Conservation (phyloP, 2,888 invertebrate species). For the Ceramica pisi region DNA sequence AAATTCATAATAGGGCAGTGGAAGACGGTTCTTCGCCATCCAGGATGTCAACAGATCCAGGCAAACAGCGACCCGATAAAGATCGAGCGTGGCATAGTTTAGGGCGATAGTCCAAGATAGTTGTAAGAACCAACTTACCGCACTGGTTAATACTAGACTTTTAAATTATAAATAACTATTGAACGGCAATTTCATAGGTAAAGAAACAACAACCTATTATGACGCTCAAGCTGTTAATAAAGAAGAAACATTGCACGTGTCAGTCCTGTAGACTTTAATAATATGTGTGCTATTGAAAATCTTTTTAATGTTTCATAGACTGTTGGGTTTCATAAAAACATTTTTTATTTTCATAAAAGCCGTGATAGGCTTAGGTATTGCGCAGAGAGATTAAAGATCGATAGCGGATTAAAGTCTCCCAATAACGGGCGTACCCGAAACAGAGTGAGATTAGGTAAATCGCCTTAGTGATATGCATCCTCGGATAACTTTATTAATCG, state of each 20-base stretch:
- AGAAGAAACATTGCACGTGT: background rate
- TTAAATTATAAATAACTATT: too few species aligned
- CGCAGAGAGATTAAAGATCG: conserved; percentile 71
- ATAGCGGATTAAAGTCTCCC: conserved; percentile 76
- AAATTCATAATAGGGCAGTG: too few species aligned
- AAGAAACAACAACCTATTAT: too few species aligned
- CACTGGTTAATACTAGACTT: too few species aligned
- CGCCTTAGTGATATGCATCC: conserved; percentile 76
- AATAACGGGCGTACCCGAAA: conserved; percentile 72
- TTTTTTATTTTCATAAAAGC: conserved; percentile 36
- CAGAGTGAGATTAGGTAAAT: conserved; percentile 80
- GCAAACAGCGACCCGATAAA: too few species aligned
- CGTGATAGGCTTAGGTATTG: conserved; percentile 57
- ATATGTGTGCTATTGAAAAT: background rate
- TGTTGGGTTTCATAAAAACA: conserved; percentile 24
- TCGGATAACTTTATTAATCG: conserved; percentile 71
- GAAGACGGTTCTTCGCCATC: too few species aligned
- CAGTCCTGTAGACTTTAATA: background rate
- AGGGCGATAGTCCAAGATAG: too few species aligned
- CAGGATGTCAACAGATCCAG: too few species aligned
- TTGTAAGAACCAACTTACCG: too few species aligned
- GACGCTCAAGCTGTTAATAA: background rate
- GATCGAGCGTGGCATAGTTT: too few species aligned
- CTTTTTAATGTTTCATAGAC: conserved; percentile 10
- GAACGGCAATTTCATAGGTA: too few species aligned